Evolutionary conservation across 2,888 invertebrate species (phyloP).

Genomic region (Cataglyphis albicans): DNA sequence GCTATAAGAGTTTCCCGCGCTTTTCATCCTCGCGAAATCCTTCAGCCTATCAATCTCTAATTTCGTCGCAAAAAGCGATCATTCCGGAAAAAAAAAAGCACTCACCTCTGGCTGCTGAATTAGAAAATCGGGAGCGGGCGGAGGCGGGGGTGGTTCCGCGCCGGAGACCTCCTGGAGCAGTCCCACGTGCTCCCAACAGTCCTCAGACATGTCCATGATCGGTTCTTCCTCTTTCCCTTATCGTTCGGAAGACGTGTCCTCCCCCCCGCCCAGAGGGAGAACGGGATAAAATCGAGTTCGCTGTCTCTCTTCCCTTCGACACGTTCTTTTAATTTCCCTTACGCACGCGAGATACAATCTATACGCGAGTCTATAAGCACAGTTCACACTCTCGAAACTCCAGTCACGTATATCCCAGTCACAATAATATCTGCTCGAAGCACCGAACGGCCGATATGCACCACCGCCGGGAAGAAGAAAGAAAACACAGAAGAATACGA

Average conservation of each 20-base stretch:
- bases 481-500: slow-evolving; percentile 10
- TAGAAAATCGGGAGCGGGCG: slow-evolving; percentile 78
- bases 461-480: slow-evolving; percentile 1
- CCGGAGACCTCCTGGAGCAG: slow-evolving; percentile 83
- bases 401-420: slow-evolving; percentile 45
- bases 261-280: slow-evolving; percentile 35
- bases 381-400: slow-evolving; percentile 31
- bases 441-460: slow-evolving; percentile 59
- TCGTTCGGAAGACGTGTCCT: slow-evolving; percentile 60
- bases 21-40: slow-evolving; percentile 2
- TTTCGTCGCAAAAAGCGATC: not conserved
- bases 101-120: slow-evolving; percentile 83
- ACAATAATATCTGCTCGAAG: slow-evolving; percentile 49
- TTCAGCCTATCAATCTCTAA: not conserved
- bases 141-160: slow-evolving; percentile 79
- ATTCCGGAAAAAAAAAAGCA: slow-evolving; percentile 4
- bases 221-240: slow-evolving; percentile 60
- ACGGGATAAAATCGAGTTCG: not conserved
- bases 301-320: slow-evolving; percentile 10
- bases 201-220: slow-evolving; percentile 83
- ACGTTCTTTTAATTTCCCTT: slow-evolving; percentile 19
- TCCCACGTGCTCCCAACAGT: slow-evolving; percentile 86
- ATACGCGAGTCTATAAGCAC: slow-evolving; percentile 24
- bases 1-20: slow-evolving; percentile 8
- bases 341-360: slow-evolving; percentile 5